These are phyloP conservation scores for Listronotus bonariensis DNA, from an alignment of 1,140 invertebrate genomes.

Conservation along the genomic window DNA sequence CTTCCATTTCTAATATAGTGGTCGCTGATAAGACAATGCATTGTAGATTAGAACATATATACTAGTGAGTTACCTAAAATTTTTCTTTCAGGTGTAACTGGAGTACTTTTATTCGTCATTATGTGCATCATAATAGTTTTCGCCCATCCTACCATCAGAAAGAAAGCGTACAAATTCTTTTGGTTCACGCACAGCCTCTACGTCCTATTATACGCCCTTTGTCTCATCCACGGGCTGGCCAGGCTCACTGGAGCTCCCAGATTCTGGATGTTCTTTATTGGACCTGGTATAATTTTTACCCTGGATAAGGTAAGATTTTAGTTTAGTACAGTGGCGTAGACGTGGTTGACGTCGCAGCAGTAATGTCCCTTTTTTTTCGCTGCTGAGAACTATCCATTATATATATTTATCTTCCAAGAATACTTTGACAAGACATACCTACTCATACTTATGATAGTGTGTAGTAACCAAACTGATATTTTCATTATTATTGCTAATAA, in stretches of 20 bases:
- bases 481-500: too few species aligned
- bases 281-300: constrained; percentile 87
- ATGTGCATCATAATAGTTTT: constrained; percentile 98
- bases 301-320: constrained; percentile 78
- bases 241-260: constrained; percentile 88
- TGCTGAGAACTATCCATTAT: too few species aligned
- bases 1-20: too few species aligned
- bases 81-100: constrained; percentile 81
- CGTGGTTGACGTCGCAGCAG: too few species aligned
- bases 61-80: constrained; percentile 9
- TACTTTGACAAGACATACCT: too few species aligned
- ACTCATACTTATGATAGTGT: too few species aligned
- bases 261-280: constrained; percentile 97
- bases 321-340: too few species aligned
- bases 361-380: too few species aligned
- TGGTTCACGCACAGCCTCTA: constrained; percentile 97
- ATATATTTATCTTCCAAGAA: too few species aligned
- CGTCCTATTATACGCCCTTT: constrained; percentile 86
- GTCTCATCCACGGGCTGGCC: constrained; percentile 92
- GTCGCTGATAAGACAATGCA: not conserved
- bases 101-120: constrained; percentile 90
- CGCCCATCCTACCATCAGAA: constrained; percentile 91
- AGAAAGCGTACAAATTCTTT: constrained; percentile 95
- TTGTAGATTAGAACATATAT: not conserved
- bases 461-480: too few species aligned